phyloP scores from a whole-genome alignment of 2,888 invertebrate genomes.

The Aphelenchoides bicaudatus region DNA sequence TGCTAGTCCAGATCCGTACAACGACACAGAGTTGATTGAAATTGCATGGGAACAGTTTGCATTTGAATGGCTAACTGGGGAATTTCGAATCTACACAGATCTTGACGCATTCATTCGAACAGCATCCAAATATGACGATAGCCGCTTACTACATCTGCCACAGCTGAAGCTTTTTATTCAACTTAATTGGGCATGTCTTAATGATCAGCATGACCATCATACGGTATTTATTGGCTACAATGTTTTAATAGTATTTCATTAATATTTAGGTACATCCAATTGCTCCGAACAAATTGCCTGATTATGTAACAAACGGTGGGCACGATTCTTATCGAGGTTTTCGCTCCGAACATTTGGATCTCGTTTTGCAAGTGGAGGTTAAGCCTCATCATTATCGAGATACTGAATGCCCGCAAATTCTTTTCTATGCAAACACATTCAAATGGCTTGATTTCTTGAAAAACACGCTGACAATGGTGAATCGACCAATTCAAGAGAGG shows the following conservation, averaged over 20 bases:
- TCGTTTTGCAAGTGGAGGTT: constrained; percentile 74
- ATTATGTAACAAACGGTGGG: constrained; percentile 86
- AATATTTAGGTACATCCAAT: constrained; percentile 73
- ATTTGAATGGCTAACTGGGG: constrained; percentile 90
- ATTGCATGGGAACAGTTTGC: constrained; percentile 87
- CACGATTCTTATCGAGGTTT: constrained; percentile 94
- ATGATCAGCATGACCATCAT: constrained; percentile 92
- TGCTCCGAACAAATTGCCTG: constrained; percentile 90
- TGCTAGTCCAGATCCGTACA: constrained; percentile 86
- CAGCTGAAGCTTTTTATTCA: constrained; percentile 72
- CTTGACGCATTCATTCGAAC: constrained; percentile 90
- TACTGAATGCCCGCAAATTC: constrained; percentile 48
- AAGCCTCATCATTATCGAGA: constrained; percentile 63
- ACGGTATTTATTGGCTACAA: too few species aligned
- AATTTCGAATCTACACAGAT: constrained; percentile 74
- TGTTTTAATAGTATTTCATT: neutral
- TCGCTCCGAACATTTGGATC: constrained; percentile 78
- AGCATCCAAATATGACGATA: constrained; percentile 97
- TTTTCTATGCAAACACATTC: constrained; percentile 59
- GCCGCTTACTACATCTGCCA: constrained; percentile 84
- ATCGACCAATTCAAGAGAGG: constrained; percentile 90
- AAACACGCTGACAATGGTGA: constrained; percentile 74
- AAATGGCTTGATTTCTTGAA: constrained; percentile 68
- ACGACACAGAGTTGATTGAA: constrained; percentile 98
- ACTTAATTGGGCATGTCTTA: constrained; percentile 69